These are phyloP conservation scores for Euura lappo DNA, from an alignment of 1,140 invertebrate species.

Conservation along the genomic window DNA sequence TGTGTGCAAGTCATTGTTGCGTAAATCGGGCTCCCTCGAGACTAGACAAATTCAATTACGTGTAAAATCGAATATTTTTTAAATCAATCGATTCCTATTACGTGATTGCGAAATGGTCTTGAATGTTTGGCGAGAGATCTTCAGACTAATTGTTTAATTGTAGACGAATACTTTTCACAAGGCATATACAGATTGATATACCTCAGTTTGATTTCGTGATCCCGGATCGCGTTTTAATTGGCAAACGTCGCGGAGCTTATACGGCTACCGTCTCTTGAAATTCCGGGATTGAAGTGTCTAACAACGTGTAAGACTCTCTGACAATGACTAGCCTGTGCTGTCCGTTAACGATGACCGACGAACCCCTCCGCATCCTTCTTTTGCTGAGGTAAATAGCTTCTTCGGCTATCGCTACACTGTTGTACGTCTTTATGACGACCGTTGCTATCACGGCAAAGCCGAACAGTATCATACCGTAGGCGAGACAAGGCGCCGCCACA, in stretches of 20 bases:
- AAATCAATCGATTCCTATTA: too few relatives aligned
- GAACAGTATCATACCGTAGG: conserved; percentile 74
- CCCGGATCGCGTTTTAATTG: too few relatives aligned
- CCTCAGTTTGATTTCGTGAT: too few relatives aligned
- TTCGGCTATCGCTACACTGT: conserved; percentile 74
- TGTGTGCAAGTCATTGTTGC: too few relatives aligned
- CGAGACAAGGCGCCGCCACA: conserved; percentile 69
- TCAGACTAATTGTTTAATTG: too few relatives aligned
- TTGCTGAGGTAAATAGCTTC: conserved; percentile 80
- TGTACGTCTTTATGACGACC: conserved; percentile 75
- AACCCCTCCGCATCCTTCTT: conserved; percentile 72
- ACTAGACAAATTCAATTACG: too few relatives aligned
- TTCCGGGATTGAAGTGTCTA: conserved; percentile 51
- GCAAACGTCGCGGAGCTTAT: not conserved
- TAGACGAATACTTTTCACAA: too few relatives aligned
- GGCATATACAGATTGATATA: too few relatives aligned
- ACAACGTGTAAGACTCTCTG: conserved; percentile 67
- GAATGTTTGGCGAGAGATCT: too few relatives aligned
- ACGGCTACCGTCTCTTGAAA: conserved; percentile 15
- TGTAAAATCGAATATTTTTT: too few relatives aligned
- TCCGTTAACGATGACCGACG: conserved; percentile 72
- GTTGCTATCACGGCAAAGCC: conserved; percentile 69
- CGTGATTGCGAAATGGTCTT: too few relatives aligned
- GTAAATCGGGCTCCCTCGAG: too few relatives aligned
- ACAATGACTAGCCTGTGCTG: conserved; percentile 69